Evolutionary conservation across 1,140 invertebrate genomes (phyloP).

Genomic region (Branchinecta lynchi): DNA sequence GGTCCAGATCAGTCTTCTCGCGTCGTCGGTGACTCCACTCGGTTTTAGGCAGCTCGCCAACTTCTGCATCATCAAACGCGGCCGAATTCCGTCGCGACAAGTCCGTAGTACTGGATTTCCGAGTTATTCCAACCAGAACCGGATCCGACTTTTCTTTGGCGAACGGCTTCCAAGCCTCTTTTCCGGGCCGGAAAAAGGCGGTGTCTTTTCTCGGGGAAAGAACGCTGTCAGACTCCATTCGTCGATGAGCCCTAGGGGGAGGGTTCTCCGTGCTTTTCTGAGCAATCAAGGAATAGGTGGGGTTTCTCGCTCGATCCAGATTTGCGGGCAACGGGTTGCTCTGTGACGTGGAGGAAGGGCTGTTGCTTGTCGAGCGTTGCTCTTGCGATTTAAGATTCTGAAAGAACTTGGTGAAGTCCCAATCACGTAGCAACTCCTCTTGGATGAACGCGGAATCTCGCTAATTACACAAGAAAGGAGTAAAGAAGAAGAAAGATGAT

Average conservation of each 20-base stretch:
- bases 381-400: constrained; percentile 29
- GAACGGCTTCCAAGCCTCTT: constrained; percentile 8
- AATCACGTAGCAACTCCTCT: constrained; percentile 57
- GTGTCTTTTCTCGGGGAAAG: constrained; percentile 21
- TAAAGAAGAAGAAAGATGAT: neutral
- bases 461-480: neutral
- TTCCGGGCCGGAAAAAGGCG: constrained; percentile 21
- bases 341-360: neutral
- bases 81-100: constrained; percentile 3
- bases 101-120: neutral
- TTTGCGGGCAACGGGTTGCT: neutral
- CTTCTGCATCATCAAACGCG: neutral
- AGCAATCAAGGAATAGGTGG: neutral
- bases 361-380: neutral
- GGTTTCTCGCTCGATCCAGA: neutral
- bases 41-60: constrained; percentile 9
- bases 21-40: constrained; percentile 43
- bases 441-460: neutral
- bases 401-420: constrained; percentile 67
- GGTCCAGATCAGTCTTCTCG: constrained; percentile 68
- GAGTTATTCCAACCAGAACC: neutral
- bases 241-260: constrained; percentile 22
- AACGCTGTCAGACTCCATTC: constrained; percentile 25
- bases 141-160: neutral
- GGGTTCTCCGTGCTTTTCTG: neutral